Evolutionary conservation across 2,113 vertebrate genomes (phyloP), one percentile per base, ranked within the genome.

Genomic region (Sclerurus mexicanus): DNA sequence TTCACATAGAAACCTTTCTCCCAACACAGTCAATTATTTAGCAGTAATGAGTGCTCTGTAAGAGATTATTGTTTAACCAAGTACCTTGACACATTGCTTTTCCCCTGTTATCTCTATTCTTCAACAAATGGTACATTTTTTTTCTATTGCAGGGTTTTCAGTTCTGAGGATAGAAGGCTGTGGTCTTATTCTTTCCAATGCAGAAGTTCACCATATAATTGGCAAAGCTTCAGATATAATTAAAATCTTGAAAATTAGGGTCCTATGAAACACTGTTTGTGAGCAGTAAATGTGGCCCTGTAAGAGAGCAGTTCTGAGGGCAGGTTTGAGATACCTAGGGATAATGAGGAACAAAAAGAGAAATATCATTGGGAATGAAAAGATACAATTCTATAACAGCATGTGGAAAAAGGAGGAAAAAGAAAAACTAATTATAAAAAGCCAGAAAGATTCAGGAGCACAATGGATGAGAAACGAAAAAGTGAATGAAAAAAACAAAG

Each of bases 21-120:
- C 77, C 90, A 97, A 97, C 83, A 96, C 90, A 96, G 89, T 96
- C 92, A 97, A 95, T 98, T 98, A 97, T 96, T 98, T 95, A 97
- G 85, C 89, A 74, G 92, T 92, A 94, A 97, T 97, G 93, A 98
- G 91, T 35, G 85, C 93, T 95, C 83, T 89, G 82, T 94, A 95
- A 92, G 94, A 97, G 96, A 96, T 96, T 96, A 97, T 88, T 97
- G 85, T 97, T 93, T 96, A 96, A 97, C 92, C 87, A 96, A 94
- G 94, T 94, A 95, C 94, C 95, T 95, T 96, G 91, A 96, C 84
- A 98, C 91, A 91, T 52, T 96, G 93, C 84, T 88, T 96, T 96
- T 64, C 20, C 68, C 68, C 77, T 56, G 71, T 85, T 96, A 92
- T 93, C 80, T 93, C 94, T 95, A 90, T 91, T 96, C 86, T 96